Evolutionary conservation across 2,797 vertebrate species (phyloP).

Genomic region (Dryobates pubescens): DNA sequence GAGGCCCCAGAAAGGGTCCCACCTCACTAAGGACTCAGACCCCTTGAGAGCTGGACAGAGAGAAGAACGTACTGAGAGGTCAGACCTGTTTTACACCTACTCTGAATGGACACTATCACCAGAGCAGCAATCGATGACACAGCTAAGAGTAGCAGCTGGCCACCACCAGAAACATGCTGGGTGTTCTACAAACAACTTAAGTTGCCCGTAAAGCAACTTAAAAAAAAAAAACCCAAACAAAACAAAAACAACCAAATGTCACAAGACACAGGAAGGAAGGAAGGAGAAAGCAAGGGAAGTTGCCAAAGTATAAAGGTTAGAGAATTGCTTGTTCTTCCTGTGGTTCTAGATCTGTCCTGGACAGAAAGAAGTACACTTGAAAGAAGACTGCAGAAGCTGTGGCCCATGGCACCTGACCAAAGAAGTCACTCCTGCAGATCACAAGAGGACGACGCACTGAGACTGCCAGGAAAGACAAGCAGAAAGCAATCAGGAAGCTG

Average conservation of each 20-base stretch:
- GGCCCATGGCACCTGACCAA: background rate
- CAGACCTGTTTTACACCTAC: background rate
- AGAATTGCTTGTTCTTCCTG: background rate
- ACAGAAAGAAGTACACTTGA: background rate
- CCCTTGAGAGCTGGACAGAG: background rate
- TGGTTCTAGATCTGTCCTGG: background rate
- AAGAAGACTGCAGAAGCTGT: background rate
- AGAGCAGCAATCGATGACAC: background rate
- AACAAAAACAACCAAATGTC: background rate
- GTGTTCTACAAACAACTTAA: background rate
- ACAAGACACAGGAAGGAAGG: background rate
- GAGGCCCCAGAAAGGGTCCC: background rate
- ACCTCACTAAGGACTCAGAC: background rate
- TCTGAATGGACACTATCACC: background rate
- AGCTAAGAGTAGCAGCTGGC: background rate
- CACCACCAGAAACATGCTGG: background rate
- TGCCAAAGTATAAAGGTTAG: background rate
- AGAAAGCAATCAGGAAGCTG: background rate
- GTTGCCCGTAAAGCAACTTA: background rate
- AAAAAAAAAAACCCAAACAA: background rate
- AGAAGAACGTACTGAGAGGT: background rate
- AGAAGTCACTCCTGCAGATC: background rate
- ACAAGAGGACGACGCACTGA: background rate
- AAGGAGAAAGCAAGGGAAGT: background rate
- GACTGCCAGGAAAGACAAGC: background rate